Evolutionary conservation across 2,888 invertebrate species (phyloP).

Genomic region (Pachycephus smyrnensis): DNA sequence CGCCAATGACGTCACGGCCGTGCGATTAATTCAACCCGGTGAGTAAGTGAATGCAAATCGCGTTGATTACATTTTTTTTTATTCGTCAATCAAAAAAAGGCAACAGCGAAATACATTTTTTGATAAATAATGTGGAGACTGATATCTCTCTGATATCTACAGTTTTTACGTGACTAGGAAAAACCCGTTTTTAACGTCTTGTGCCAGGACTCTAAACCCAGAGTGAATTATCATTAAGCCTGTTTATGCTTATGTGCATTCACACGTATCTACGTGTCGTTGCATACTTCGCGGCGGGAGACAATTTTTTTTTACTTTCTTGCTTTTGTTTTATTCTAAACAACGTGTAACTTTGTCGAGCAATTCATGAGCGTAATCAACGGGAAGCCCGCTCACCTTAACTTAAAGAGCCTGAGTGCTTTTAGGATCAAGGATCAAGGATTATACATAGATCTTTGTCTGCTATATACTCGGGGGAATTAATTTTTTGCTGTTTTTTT

Average conservation of each 20-base stretch:
- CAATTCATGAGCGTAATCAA: background rate
- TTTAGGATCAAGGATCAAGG: slow-evolving; percentile 25
- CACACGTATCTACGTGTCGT: background rate
- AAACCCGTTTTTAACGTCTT: background rate
- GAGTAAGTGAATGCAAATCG: background rate
- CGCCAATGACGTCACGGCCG: background rate
- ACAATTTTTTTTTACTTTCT: background rate
- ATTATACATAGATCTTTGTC: slow-evolving; percentile 19
- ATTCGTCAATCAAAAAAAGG: background rate
- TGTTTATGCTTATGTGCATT: background rate
- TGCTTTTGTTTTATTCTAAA: background rate
- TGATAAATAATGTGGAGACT: background rate
- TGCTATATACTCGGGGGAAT: background rate
- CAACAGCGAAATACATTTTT: background rate
- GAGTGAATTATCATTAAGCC: background rate
- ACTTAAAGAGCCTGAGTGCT: slow-evolving; percentile 7
- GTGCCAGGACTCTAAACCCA: background rate
- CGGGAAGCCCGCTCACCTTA: background rate
- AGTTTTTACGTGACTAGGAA: background rate
- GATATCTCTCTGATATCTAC: background rate
- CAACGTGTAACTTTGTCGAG: background rate
- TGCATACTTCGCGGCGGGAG: background rate
- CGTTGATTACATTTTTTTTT: background rate
- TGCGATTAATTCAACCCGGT: background rate
- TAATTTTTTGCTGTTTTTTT: background rate